Evolutionary conservation across 2,888 invertebrate species (phyloP), one percentile per base, ranked within the genome.

Genomic region (Quadroppia sp.): DNA sequence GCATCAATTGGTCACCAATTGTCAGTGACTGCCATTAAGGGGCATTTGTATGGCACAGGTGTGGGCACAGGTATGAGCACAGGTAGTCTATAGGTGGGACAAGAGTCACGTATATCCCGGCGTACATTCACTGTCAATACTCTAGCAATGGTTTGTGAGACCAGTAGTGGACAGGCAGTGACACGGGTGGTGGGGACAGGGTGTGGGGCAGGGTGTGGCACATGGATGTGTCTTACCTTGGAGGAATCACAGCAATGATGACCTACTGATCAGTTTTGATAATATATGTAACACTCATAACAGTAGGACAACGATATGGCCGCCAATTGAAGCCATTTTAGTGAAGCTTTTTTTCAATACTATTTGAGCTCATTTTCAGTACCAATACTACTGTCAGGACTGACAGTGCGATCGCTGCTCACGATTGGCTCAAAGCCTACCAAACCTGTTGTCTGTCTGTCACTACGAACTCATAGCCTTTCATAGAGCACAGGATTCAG

Each of bases 251-350:
- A 36, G 64, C 7, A 36, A 2, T 2, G 32, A 32, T 64, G 64
- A 64, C 64, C 64, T 59, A 59, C 59, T 59, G 59, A 28, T 59
- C n/a, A n/a, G 7, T n/a, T 32, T n/a, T 23, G n/a, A n/a, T 23
- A 50, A 50, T 30, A 9, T 30, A 30, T 28, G 23, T 6, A 30
- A 30, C 20, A 36, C 1, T 36, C 64, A 61, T 64, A 4, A 36
- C 36, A 64, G 64, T 64, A 36, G 64, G 64, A 64, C 64, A 64
- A 64, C 64, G 64, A 64, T 64, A 64, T 64, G 64, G 64, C 64
- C n/a, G 64, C n/a, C 17, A 17, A 36, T 32, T n/a, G 40, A 64
- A 36, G 64, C 64, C 64, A 64, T 64, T 64, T 64, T 64, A 30
- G 13, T 15, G 23, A 23, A 30, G 28, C 20, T 30, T 23, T 56